Evolutionary conservation across 2,888 invertebrate species (phyloP), one percentile per base, ranked within the genome.

Genomic region (Megastigmus dorsalis): DNA sequence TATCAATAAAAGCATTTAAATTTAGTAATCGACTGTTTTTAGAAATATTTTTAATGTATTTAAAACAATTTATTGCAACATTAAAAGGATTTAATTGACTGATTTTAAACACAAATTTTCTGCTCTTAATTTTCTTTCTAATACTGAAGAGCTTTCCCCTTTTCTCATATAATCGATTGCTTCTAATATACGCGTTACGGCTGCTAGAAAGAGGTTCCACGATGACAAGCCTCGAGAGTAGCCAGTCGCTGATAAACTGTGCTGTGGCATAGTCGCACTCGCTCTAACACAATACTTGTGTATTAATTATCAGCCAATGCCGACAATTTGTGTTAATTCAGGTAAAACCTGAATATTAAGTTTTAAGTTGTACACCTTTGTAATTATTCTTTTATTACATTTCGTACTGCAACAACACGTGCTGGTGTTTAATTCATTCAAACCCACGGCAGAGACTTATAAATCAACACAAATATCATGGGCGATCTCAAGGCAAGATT

Each of bases 381-480:
- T 30, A 55, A 23, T 33, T 4, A 18, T 55, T n/a, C 13, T 33
- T 15, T 28, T 55, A 55, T 55, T 30, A 55, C 55, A 55, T n/a
- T 30, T 36, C n/a, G 5, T 13, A 36, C 55, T 55, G 33, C 55
- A 55, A 55, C 55, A 30, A 30, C 55, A 30, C 55, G 23, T 18
- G 7, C 10, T 55, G 55, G 6, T 33, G 55, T 18, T 55, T 55
- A 13, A 36, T 55, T 55, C 33, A 55, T 9, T 23, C 33, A 7
- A 1, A 20, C 15, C 20, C 52, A 13, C 7, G 28, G 18, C 33
- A 7, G 18, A 57, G 63, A 30, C 76, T n/a, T n/a, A n/a, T n/a
- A 77, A 76, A 79, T 79, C 78, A 57, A 77, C 77, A 68, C 66
- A 23, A 63, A 48, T 52, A 13, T 33, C 33, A 74, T 76, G 79